Evolutionary conservation across 2,113 vertebrate genomes (phyloP).

Genomic region (Willisornis vidua): DNA sequence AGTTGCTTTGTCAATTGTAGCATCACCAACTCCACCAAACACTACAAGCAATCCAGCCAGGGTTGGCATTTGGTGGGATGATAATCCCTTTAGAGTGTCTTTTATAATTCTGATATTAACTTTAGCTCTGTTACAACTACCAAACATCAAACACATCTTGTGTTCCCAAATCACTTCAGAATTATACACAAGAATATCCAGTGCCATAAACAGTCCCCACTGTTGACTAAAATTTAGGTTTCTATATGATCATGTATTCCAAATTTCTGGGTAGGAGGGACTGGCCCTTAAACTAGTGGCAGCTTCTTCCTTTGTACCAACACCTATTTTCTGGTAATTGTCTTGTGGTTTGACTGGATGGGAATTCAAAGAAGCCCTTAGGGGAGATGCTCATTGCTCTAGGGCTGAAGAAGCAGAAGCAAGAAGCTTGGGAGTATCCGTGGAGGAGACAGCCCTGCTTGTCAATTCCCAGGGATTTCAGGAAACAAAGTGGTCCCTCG

Average conservation of each 20-base stretch:
- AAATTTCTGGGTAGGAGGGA: neutral
- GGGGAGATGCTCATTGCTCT: neutral
- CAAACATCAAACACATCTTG: neutral
- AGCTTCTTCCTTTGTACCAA: neutral
- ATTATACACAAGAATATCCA: neutral
- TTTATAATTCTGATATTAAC: neutral
- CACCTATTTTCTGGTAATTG: neutral
- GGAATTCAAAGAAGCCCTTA: neutral
- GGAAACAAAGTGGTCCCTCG: neutral
- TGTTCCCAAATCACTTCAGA: neutral
- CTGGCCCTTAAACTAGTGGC: neutral
- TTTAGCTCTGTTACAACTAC: neutral
- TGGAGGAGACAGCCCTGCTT: neutral
- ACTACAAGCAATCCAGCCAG: neutral
- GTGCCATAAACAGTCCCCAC: neutral
- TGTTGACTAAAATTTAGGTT: neutral
- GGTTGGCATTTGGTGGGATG: neutral
- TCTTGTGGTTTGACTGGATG: neutral
- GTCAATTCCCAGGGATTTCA: neutral
- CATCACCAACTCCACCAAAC: neutral
- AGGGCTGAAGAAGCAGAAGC: neutral
- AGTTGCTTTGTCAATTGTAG: neutral
- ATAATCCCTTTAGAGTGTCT: neutral
- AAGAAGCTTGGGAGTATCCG: neutral
- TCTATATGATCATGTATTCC: neutral